Evolutionary conservation across 2,797 vertebrate genomes (phyloP).

Genomic region (Pangasius mekongensis): DNA sequence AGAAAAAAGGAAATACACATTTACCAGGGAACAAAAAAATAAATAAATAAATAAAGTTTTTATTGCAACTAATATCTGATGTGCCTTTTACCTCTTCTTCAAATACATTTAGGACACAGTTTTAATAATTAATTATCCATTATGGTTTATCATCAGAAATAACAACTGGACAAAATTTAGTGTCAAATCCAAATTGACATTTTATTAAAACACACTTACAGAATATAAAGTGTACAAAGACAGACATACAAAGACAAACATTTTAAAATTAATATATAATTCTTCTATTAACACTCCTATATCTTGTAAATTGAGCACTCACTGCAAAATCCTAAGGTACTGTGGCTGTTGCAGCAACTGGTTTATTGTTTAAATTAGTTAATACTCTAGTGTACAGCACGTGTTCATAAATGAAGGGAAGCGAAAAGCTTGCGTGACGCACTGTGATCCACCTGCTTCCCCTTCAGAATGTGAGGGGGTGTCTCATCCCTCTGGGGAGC

Average conservation of each 20-base stretch:
- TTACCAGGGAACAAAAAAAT: conserved; percentile 24
- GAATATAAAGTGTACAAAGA: not conserved
- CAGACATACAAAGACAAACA: not conserved
- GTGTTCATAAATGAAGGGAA: conserved; percentile 67
- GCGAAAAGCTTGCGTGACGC: conserved; percentile 76
- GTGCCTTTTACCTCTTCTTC: not conserved
- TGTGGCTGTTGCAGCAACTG: not conserved
- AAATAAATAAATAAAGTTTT: conserved; percentile 7
- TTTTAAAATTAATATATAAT: not conserved
- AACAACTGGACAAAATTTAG: not conserved
- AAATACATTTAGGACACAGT: not conserved
- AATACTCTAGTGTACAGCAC: not conserved
- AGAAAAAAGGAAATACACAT: conserved; percentile 8
- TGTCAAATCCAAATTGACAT: not conserved
- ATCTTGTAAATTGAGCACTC: not conserved
- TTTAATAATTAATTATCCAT: not conserved
- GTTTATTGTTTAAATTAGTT: not conserved
- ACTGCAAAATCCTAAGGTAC: not conserved
- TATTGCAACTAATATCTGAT: not conserved
- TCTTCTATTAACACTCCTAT: not conserved
- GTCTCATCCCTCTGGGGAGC: conserved; percentile 64
- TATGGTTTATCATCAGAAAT: not conserved
- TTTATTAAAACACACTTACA: not conserved
- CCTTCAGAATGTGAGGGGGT: conserved; percentile 26
- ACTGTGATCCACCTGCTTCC: conserved; percentile 52